Percentiles rank a stretch among this genome's conserved stretches.
These are phyloP conservation scores for Semnornis frantzii DNA, from an alignment of 2,113 vertebrate genomes.

Conservation along the genomic window DNA sequence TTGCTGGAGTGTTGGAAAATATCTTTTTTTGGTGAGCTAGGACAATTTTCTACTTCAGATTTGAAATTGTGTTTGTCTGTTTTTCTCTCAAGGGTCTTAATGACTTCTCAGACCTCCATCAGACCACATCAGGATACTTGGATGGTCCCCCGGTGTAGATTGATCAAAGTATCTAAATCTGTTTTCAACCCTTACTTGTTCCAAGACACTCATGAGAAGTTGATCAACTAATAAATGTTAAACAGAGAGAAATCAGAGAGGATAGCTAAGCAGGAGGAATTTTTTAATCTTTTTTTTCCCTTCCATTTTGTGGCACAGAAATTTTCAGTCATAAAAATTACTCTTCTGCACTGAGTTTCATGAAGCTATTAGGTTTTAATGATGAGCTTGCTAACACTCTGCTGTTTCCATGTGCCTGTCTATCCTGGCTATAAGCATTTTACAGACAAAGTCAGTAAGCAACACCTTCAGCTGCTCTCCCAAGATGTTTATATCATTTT, in stretches of 20 bases:
- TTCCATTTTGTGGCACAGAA: neutral
- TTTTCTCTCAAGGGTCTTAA: neutral
- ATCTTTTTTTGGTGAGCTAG: neutral
- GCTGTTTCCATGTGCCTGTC: neutral
- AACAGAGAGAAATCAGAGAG: neutral
- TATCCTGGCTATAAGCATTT: neutral
- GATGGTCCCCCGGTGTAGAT: neutral
- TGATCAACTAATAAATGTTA: neutral
- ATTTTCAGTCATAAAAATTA: neutral
- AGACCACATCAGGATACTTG: neutral
- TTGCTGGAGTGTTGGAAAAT: neutral
- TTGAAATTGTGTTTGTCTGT: neutral
- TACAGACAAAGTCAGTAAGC: neutral
- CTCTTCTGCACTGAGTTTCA: neutral
- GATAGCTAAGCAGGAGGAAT: neutral
- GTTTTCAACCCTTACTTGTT: neutral
- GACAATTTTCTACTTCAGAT: neutral
- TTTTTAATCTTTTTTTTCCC: neutral
- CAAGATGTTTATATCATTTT: neutral
- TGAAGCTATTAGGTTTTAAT: neutral
- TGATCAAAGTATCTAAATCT: neutral
- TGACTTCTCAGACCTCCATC: neutral
- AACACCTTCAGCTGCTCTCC: neutral
- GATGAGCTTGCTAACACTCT: neutral
- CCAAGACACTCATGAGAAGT: neutral